Percentiles rank a stretch among this genome's conserved stretches.
These are phyloP conservation scores for Campoplex nolae DNA, from an alignment of 2,888 invertebrate genomes.

Conservation along the genomic window DNA sequence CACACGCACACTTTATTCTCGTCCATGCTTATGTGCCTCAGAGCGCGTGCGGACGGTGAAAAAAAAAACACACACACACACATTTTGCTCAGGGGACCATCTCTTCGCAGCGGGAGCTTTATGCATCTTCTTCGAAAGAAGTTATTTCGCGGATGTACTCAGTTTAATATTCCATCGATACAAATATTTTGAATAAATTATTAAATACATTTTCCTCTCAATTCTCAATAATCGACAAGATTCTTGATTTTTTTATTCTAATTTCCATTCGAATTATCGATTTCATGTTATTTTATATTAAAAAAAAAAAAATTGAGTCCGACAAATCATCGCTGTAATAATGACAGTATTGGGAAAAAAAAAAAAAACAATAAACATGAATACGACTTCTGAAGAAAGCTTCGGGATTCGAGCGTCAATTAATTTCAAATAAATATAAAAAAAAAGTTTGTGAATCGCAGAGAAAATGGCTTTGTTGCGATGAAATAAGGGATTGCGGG, in stretches of 20 bases:
- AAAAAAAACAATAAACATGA: background rate
- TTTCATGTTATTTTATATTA: background rate
- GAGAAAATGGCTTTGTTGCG: conserved; percentile 15
- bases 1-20: conserved; percentile 35
- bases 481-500: conserved; percentile 17
- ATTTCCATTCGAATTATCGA: background rate
- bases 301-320: too few relatives aligned
- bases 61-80: background rate
- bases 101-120: conserved; percentile 1
- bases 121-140: background rate
- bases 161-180: conserved; percentile 3
- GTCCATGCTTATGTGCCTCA: conserved; percentile 5
- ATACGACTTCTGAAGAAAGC: background rate
- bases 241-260: background rate
- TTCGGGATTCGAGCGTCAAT: background rate
- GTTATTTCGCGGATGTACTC: background rate
- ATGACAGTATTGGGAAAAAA: background rate
- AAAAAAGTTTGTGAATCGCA: background rate
- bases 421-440: background rate
- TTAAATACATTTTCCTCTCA: background rate
- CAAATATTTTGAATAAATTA: background rate
- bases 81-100: conserved; percentile 23
- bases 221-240: background rate
- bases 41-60: conserved; percentile 9
- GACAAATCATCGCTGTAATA: background rate